Conservation (phyloP, 2,797 vertebrate species). For the Chanos chanos region DNA sequence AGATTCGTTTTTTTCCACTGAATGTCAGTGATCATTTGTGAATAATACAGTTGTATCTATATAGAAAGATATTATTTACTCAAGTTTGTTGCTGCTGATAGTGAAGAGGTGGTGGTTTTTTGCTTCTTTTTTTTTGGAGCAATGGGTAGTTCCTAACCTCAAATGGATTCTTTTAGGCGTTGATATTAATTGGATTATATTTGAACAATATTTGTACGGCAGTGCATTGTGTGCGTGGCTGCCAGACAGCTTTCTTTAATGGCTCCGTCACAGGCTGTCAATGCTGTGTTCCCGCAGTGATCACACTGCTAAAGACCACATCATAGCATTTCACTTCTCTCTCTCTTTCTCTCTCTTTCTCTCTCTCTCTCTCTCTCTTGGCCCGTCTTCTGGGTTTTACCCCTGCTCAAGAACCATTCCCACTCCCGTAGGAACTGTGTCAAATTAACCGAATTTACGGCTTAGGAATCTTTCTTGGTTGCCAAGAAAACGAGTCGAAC, state of each 20-base stretch:
- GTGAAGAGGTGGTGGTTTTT: too few relatives aligned
- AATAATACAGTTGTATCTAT: too few relatives aligned
- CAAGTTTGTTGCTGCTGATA: too few relatives aligned
- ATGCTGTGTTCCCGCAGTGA: slow-evolving; percentile 61
- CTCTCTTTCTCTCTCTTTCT: too few relatives aligned
- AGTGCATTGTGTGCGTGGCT: slow-evolving; percentile 17
- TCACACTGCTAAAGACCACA: slow-evolving; percentile 63
- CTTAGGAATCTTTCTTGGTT: slow-evolving; percentile 69
- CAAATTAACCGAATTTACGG: slow-evolving; percentile 81
- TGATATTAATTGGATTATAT: slow-evolving; percentile 62
- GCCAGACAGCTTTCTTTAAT: slow-evolving; percentile 36
- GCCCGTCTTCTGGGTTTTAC: slow-evolving; percentile 68
- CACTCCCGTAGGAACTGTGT: slow-evolving; percentile 69
- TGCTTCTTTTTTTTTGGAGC: too few relatives aligned
- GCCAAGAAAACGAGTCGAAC: slow-evolving; percentile 69
- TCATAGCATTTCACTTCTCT: slow-evolving; percentile 67
- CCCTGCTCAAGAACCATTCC: slow-evolving; percentile 68
- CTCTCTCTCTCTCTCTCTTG: too few relatives aligned
- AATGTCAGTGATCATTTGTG: too few relatives aligned
- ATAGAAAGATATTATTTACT: too few relatives aligned
- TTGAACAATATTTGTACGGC: slow-evolving; percentile 49
- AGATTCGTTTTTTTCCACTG: too few relatives aligned
- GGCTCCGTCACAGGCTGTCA: slow-evolving; percentile 49
- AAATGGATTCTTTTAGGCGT: slow-evolving; percentile 22
- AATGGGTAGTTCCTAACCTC: too few relatives aligned